These are phyloP conservation scores for Anthopleura xanthogrammica DNA, from an alignment of 92 coral and sea anemone genomes.

Conservation along the genomic window DNA sequence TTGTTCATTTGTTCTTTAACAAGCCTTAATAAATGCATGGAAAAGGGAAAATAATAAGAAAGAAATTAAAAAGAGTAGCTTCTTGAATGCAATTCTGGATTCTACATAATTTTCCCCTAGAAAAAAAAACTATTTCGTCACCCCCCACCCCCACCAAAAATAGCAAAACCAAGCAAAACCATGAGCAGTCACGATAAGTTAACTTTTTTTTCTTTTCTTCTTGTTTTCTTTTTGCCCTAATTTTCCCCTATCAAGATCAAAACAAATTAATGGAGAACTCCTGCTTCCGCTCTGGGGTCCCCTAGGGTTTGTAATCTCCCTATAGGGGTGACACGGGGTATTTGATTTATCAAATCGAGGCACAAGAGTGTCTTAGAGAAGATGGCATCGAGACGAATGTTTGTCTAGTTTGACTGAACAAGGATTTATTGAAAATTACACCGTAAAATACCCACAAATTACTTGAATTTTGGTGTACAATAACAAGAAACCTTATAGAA, in stretches of 20 bases:
- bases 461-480: neutral
- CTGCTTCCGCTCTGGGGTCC: neutral
- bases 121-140: too few species aligned
- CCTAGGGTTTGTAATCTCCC: neutral
- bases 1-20: too few species aligned
- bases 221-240: neutral
- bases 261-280: neutral
- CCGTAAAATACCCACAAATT: neutral
- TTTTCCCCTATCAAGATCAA: neutral
- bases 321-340: neutral
- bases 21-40: too few species aligned
- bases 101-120: too few species aligned
- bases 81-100: too few species aligned
- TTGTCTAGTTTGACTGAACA: neutral
- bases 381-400: conserved; percentile 1
- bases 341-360: neutral
- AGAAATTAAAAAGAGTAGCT: too few species aligned
- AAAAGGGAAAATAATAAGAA: too few species aligned
- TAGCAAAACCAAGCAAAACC: too few species aligned
- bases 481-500: neutral
- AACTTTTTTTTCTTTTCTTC: too few species aligned
- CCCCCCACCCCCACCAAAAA: too few species aligned
- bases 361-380: neutral
- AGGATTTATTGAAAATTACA: neutral
- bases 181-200: too few species aligned